These are phyloP conservation scores for Anastrepha obliqua DNA, from an alignment of 1,140 invertebrate species.

Conservation along the genomic window DNA sequence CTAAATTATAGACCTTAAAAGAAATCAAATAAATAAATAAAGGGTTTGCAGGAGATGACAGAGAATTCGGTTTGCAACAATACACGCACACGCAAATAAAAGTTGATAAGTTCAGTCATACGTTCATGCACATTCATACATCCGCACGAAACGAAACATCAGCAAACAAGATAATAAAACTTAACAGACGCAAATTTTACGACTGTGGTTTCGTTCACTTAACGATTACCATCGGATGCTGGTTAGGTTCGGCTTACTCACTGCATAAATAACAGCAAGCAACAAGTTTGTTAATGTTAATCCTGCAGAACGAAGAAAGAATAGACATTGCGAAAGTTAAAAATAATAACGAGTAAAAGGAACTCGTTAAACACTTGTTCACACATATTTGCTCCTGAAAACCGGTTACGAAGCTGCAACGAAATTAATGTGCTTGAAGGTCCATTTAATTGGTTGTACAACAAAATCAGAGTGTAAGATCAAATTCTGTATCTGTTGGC, in stretches of 20 bases:
- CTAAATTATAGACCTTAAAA: too few species aligned
- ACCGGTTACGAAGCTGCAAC: conserved; percentile 16
- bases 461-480: background rate
- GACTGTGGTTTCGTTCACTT: background rate
- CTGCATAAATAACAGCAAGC: background rate
- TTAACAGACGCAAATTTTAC: background rate
- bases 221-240: background rate
- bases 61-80: too few species aligned
- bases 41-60: too few species aligned
- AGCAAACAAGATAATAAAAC: background rate
- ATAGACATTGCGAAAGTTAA: background rate
- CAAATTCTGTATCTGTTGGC: conserved; percentile 39
- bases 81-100: too few species aligned
- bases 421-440: background rate
- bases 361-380: background rate
- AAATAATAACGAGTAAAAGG: background rate
- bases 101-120: too few species aligned
- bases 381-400: conserved; percentile 3
- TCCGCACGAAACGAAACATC: background rate
- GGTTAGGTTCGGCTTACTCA: background rate
- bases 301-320: background rate
- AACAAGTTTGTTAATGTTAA: conserved; percentile 8
- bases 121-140: too few species aligned
- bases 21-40: too few species aligned
- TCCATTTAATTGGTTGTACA: background rate